Percentiles rank a stretch among this genome's conserved stretches.
Evolutionary conservation across 1,140 invertebrate genomes (phyloP).

Genomic region (Melipona quadrifasciata): DNA sequence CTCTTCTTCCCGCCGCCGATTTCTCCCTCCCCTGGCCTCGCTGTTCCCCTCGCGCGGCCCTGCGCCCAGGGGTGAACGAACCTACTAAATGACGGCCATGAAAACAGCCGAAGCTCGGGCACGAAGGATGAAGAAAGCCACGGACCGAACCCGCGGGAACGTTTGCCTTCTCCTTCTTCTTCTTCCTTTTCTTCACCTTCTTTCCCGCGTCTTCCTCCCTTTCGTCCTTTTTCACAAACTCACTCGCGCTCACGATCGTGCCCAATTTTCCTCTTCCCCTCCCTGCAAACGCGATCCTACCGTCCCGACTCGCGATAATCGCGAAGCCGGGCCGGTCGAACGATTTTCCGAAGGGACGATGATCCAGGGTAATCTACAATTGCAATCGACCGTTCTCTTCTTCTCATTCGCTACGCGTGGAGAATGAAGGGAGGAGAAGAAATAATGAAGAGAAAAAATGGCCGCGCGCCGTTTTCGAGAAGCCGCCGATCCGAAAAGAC

Average conservation of each 20-base stretch:
- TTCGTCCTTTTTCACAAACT: background rate
- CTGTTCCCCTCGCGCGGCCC: slow-evolving; percentile 61
- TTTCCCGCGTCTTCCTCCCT: slow-evolving; percentile 1
- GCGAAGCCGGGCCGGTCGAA: background rate
- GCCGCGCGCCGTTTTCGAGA: background rate
- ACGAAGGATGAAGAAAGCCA: slow-evolving; percentile 75
- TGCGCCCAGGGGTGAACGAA: slow-evolving; percentile 80
- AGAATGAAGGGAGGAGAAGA: background rate
- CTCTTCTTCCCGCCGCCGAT: slow-evolving; percentile 43
- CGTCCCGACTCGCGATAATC: too few species aligned
- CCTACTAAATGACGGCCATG: slow-evolving; percentile 83
- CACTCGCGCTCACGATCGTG: background rate
- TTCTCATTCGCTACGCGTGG: too few species aligned
- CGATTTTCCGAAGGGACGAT: background rate
- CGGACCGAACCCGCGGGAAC: slow-evolving; percentile 62
- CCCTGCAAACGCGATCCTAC: too few species aligned
- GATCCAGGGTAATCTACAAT: background rate
- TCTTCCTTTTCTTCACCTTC: slow-evolving; percentile 30
- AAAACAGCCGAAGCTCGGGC: slow-evolving; percentile 81
- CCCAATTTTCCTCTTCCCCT: slow-evolving; percentile 13
- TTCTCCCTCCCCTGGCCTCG: slow-evolving; percentile 40
- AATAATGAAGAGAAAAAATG: background rate
- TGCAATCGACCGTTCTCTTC: too few species aligned
- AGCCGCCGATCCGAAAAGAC: too few species aligned
- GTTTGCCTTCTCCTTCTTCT: slow-evolving; percentile 27